Evolutionary conservation across 2,888 invertebrate species (phyloP).

Genomic region (Erebia ligea): DNA sequence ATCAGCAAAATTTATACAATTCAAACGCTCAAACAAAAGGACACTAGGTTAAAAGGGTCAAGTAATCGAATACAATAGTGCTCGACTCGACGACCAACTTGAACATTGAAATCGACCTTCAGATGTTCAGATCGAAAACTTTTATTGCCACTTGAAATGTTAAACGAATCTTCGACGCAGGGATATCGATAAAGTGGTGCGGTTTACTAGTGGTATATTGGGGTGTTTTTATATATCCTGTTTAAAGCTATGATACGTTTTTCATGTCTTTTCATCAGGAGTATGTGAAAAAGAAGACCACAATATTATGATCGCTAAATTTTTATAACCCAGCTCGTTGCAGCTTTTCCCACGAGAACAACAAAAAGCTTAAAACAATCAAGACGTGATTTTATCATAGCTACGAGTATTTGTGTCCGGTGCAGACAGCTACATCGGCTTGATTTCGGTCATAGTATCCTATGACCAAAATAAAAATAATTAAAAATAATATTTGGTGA

Average conservation of each 20-base stretch:
- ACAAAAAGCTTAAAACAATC: too few relatives aligned
- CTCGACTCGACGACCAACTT: conserved; percentile 15
- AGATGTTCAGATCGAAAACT: conserved; percentile 23
- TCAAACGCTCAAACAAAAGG: conserved; percentile 12
- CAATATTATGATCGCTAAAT: too few relatives aligned
- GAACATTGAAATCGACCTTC: conserved; percentile 23
- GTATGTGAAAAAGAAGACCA: background rate
- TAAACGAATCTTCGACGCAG: conserved; percentile 15
- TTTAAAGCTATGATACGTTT: background rate
- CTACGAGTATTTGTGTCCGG: too few relatives aligned
- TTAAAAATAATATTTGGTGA: too few relatives aligned
- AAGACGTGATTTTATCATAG: too few relatives aligned
- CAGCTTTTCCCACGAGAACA: too few relatives aligned
- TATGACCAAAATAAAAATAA: too few relatives aligned
- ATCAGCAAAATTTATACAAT: conserved; percentile 2
- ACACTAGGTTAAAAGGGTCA: conserved; percentile 26
- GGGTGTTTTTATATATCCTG: too few relatives aligned
- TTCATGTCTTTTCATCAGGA: too few relatives aligned
- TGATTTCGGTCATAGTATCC: too few relatives aligned
- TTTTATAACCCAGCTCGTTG: too few relatives aligned
- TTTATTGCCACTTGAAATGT: conserved; percentile 26
- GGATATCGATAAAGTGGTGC: background rate
- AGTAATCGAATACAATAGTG: conserved; percentile 29
- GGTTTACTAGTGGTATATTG: background rate
- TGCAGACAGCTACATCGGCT: too few relatives aligned